Evolutionary conservation across 1,140 invertebrate species (phyloP), one percentile per base, ranked within the genome.

Genomic region (Sinella curviseta): DNA sequence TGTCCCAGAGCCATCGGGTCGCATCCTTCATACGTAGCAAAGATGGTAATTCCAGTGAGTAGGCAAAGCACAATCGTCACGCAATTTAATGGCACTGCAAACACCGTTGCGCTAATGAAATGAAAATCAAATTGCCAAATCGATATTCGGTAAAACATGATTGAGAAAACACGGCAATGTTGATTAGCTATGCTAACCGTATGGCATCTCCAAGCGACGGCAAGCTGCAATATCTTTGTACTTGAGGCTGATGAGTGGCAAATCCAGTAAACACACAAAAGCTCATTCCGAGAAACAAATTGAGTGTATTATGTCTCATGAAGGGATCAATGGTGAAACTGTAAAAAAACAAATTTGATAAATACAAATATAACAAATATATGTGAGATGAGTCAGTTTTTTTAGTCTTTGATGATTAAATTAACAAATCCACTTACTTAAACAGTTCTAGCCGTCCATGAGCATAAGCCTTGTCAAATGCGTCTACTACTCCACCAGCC

Each of bases 221-320:
- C 1, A 85, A 77, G 54, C 84, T 84, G 78, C 81, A 83, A 48
- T 88, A 88, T 76, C 89, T 82, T 80, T 90, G 89, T 4, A 90
- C 86, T 84, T 89, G 88, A 0, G 89, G 86, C 83, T 90, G 89
- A 82, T 89, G 89, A 17, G 87, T 87, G 8, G 87, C 88, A 81
- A 87, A 90, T n/a, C 89, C 85, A 76, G 87, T 85, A 2, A 89
- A 85, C 86, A 88, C 88, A 0, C 87, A 88, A 82, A 90, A 89
- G 70, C 85, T 85, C 34, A 86, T 86, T 12, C 89, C 89, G 79
- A 90, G 84, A 0, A 85, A 84, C 1, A 89, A 83, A 12, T 87
- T 83, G 87, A 89, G 89, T 8, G 88, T 83, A 26, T 88, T 88
- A 82, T 90, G 89, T n/a, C 89, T 84, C 14, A 86, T 85, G 16